Conservation (phyloP, 2,113 vertebrate genomes). For the Nothoprocta perdicaria region DNA sequence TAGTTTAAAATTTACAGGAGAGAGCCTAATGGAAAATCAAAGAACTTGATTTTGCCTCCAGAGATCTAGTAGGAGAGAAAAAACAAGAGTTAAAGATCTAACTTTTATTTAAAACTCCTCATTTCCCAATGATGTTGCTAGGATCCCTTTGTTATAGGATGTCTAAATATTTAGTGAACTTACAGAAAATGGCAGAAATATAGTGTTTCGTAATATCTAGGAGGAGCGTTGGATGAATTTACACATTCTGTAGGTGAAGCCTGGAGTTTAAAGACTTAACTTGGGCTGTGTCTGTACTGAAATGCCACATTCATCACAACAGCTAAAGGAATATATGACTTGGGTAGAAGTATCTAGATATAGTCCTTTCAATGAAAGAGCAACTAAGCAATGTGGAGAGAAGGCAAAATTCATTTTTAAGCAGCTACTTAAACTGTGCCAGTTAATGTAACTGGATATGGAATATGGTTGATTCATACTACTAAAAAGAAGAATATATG, state of each 20-base stretch:
- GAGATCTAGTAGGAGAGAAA: not conserved
- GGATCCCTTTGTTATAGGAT: not conserved
- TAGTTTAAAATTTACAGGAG: not conserved
- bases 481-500: not conserved
- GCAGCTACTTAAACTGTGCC: not conserved
- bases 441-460: not conserved
- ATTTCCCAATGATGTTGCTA: not conserved
- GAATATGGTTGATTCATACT: not conserved
- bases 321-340: constrained; percentile 7
- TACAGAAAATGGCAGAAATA: not conserved
- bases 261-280: not conserved
- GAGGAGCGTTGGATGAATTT: not conserved
- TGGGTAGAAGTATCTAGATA: not conserved
- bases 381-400: not conserved
- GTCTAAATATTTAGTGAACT: not conserved
- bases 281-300: constrained; percentile 17
- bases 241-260: not conserved
- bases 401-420: not conserved
- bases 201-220: not conserved
- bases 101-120: not conserved
- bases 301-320: not conserved
- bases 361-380: not conserved
- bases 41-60: not conserved
- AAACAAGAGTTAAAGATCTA: not conserved
- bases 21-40: not conserved